A percentile compares a stretch with the other conserved stretches of the same genome.
Conservation (phyloP, 2,888 invertebrate species). For the Lycocerus yunnanus region DNA sequence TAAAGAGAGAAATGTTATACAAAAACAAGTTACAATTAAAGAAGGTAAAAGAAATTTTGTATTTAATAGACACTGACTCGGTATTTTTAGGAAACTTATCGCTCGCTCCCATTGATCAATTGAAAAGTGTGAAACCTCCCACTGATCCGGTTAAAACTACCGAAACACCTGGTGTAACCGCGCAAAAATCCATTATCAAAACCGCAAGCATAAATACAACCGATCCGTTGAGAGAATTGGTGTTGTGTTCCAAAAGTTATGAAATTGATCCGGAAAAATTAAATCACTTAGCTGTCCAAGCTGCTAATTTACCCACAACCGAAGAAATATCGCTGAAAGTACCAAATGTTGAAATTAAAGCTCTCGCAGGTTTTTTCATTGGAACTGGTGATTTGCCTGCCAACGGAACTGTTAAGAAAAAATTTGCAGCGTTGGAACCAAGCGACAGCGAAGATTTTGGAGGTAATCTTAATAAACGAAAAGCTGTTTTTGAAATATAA, state of each 20-base stretch:
- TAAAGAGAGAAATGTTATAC: not conserved
- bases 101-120: not conserved
- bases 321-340: constrained; percentile 51
- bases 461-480: constrained; percentile 49
- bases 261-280: constrained; percentile 57
- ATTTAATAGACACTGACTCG: not conserved
- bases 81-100: not conserved
- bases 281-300: constrained; percentile 64
- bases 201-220: not conserved
- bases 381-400: constrained; percentile 51
- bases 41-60: not conserved
- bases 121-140: not conserved
- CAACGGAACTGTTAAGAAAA: constrained; percentile 50
- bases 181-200: not conserved
- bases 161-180: not conserved
- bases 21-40: constrained; percentile 10
- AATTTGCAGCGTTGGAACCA: constrained; percentile 58
- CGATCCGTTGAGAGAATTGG: constrained; percentile 69
- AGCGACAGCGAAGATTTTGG: constrained; percentile 70
- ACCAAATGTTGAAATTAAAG: constrained; percentile 45
- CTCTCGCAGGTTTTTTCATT: constrained; percentile 52
- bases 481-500: not conserved
- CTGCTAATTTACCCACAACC: constrained; percentile 62
- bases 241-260: constrained; percentile 61
- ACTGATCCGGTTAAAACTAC: not conserved